These are phyloP conservation scores for Umimayanthus chanpuru DNA, from an alignment of 92 coral and sea anemone genomes.

Conservation along the genomic window DNA sequence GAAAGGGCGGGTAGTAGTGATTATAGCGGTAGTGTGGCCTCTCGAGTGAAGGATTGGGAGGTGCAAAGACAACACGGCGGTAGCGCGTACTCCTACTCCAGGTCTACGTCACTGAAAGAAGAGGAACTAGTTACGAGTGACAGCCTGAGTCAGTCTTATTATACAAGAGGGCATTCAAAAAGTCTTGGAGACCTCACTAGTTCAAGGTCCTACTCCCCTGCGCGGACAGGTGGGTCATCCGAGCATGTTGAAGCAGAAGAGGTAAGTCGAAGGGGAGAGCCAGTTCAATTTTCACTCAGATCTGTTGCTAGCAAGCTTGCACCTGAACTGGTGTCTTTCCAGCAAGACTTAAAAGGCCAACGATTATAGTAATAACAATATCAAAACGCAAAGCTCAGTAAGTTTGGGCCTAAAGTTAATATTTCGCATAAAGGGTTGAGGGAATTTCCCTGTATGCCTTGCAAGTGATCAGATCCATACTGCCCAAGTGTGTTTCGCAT, in stretches of 20 bases:
- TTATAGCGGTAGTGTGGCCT: constrained; percentile 28
- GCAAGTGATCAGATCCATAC: neutral
- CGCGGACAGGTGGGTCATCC: neutral
- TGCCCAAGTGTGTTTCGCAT: neutral
- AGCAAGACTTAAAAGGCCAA: too few species aligned
- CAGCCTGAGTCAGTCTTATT: neutral
- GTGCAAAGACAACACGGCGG: neutral
- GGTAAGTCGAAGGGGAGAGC: neutral
- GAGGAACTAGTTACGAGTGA: neutral
- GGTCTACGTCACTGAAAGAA: constrained; percentile 28
- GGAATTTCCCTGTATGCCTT: too few species aligned
- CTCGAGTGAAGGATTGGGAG: constrained; percentile 39
- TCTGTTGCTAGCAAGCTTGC: neutral
- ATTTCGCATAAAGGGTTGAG: too few species aligned
- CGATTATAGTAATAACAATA: too few species aligned
- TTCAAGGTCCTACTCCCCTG: neutral
- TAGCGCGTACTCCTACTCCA: neutral
- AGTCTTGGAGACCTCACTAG: constrained; percentile 21
- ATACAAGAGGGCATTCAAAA: constrained; percentile 12
- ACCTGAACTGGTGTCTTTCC: neutral
- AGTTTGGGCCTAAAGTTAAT: neutral
- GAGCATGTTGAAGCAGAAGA: neutral
- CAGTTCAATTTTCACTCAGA: neutral
- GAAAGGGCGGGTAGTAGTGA: constrained; percentile 14
- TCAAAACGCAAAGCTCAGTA: neutral